phyloP scores from a whole-genome alignment of 2,113 vertebrate genomes.

The Melanotaenia duboulayi region DNA sequence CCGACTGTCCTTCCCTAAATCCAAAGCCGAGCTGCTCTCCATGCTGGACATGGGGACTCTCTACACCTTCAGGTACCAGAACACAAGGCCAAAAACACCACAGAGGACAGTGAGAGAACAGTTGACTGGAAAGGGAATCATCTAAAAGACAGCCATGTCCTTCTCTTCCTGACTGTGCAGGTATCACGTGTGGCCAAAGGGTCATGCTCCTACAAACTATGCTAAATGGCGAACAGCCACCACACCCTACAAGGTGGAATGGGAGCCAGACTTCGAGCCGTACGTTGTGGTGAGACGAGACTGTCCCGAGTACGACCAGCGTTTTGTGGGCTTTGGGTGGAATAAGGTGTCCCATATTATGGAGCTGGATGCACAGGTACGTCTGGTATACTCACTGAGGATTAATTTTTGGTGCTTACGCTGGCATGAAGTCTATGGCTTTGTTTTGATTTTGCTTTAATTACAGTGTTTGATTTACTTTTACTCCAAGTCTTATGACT shows the following conservation, averaged over 20 bases:
- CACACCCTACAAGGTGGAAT: constrained; percentile 89
- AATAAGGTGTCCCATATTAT: constrained; percentile 97
- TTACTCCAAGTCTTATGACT: too few relatives aligned
- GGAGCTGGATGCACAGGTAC: constrained; percentile 96
- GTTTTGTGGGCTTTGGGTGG: constrained; percentile 97
- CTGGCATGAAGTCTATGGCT: too few relatives aligned
- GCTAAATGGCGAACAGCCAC: constrained; percentile 94
- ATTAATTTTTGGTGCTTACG: too few relatives aligned
- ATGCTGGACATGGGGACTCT: constrained; percentile 95
- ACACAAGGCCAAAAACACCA: neutral
- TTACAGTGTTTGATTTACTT: too few relatives aligned
- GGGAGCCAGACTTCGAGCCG: constrained; percentile 95
- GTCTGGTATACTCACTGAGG: neutral
- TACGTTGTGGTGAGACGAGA: constrained; percentile 93
- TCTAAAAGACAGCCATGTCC: neutral
- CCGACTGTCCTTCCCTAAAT: constrained; percentile 92
- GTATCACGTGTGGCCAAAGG: constrained; percentile 95
- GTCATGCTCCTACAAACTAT: constrained; percentile 92
- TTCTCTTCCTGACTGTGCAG: constrained; percentile 63
- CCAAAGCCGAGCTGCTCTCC: constrained; percentile 95
- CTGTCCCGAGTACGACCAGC: constrained; percentile 93
- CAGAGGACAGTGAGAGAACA: neutral
- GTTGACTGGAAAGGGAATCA: too few relatives aligned
- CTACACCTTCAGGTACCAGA: constrained; percentile 92
- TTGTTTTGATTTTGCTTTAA: too few relatives aligned